These are phyloP conservation scores for Chionodraco myersi DNA, from an alignment of 2,113 vertebrate genomes.

Conservation along the genomic window DNA sequence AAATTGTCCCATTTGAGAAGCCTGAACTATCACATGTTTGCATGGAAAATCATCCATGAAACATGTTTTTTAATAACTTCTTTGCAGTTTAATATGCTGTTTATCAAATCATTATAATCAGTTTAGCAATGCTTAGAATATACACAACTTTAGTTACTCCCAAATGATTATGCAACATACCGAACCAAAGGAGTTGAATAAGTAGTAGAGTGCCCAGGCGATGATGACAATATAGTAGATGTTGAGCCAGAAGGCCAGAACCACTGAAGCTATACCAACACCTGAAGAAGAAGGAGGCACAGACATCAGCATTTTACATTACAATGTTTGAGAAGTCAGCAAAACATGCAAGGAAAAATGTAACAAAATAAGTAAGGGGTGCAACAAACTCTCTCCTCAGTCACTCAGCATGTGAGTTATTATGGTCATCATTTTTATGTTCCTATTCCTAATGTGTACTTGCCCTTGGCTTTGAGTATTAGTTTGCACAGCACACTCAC, in stretches of 20 bases:
- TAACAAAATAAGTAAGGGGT: not conserved
- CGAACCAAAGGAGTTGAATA: constrained; percentile 89
- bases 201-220: constrained; percentile 92
- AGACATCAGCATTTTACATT: constrained; percentile 6
- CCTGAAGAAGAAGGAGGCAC: constrained; percentile 67
- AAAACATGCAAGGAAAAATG: not conserved
- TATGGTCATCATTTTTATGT: not conserved
- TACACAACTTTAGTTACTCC: not conserved
- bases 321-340: not conserved
- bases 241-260: constrained; percentile 94
- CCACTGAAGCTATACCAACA: constrained; percentile 89
- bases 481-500: constrained; percentile 13
- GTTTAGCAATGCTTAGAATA: not conserved
- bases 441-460: constrained; percentile 17
- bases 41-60: not conserved
- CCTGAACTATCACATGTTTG: not conserved
- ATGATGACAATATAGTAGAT: constrained; percentile 95
- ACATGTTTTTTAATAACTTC: too few relatives aligned
- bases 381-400: not conserved
- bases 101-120: not conserved
- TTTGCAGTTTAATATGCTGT: not conserved
- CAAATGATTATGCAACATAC: constrained; percentile 69
- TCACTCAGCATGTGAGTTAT: not conserved
- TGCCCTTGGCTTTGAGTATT: constrained; percentile 17
- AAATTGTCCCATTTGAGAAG: not conserved